Percentiles rank a stretch among this genome's conserved stretches.
Evolutionary conservation across 1,140 invertebrate genomes (phyloP).

Genomic region (Bicyclus anynana): DNA sequence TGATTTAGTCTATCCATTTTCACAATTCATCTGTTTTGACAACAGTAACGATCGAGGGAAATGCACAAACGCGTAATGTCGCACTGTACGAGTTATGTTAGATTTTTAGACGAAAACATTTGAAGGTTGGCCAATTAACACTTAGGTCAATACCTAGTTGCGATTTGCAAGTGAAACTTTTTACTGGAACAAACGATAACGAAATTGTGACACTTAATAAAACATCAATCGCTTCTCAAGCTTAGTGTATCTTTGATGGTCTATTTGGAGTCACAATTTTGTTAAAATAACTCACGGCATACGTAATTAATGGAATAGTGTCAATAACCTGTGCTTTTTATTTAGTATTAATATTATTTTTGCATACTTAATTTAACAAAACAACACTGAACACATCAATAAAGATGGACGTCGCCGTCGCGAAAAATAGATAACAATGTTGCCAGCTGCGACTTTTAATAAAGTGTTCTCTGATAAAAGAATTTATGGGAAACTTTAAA

Average conservation of each 20-base stretch:
- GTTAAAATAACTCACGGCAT: conserved; percentile 15
- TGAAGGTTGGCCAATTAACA: conserved; percentile 69
- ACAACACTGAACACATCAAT: conserved; percentile 70
- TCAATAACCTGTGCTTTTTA: conserved; percentile 28
- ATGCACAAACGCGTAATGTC: conserved; percentile 23
- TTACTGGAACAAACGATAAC: conserved; percentile 67
- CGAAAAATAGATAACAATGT: conserved; percentile 61
- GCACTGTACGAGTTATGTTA: conserved; percentile 23
- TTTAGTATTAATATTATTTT: conserved; percentile 45
- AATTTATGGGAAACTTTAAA: too few species aligned
- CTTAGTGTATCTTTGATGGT: neutral
- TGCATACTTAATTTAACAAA: conserved; percentile 62
- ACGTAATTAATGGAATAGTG: conserved; percentile 20
- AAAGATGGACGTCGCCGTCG: conserved; percentile 72
- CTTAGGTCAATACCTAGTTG: conserved; percentile 67
- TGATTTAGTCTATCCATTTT: conserved; percentile 71
- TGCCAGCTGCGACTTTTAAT: conserved; percentile 44
- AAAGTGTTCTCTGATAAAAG: too few species aligned
- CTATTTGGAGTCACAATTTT: conserved; percentile 3
- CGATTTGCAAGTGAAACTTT: conserved; percentile 70
- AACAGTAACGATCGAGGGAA: conserved; percentile 37
- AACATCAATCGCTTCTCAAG: conserved; percentile 30
- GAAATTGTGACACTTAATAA: conserved; percentile 69
- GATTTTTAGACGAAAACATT: conserved; percentile 43
- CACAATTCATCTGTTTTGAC: conserved; percentile 69